Evolutionary conservation across 2,113 vertebrate species (phyloP), one percentile per base, ranked within the genome.

Genomic region (Phrynosoma platyrhinos): DNA sequence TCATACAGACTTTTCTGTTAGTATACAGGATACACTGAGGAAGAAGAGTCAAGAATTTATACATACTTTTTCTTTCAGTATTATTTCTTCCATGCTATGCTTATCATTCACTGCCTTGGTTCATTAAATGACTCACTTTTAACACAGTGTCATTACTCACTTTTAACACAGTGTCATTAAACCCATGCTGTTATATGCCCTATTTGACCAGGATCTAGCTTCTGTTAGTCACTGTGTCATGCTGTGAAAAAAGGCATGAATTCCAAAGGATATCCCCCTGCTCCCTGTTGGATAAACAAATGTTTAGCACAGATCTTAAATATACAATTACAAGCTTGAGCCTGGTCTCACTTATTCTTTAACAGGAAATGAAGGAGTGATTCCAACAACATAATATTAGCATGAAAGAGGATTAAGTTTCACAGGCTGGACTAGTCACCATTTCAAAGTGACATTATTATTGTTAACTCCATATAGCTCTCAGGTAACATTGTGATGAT

Each of bases 101-200:
- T 88, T 90, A 92, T 85, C 40, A 58, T 42, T 92, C 66, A 36
- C 21, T 92, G 77, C 36, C 82, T 92, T 92, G 76, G 72, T 88
- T 92, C 90, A 89, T 90, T 90, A 86, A 69, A 14, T 91, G 89
- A 95, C 66, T 94, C 23, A 88, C 89, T 91, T 92, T 92, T 92
- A 91, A 91, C 80, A 87, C 62, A 36, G 6, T 80, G 27, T 85
- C 89, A 76, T 88, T 93, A 87, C 66, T 94, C 23, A 88, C 89
- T 91, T 92, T 92, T 92, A 91, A 91, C 80, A 87, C 62, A 36
- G 6, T 80, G 27, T 85, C 89, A 76, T 88, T 93, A 87, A 90
- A 89, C 74, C 88, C 53, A 0, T 88, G 82, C 84, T 93, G 89
- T 86, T 93, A 91, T 79, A 47, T 91, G 74, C 71, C 89, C 71